phyloP scores from a whole-genome alignment of 2,113 vertebrate genomes.

The Pseudopipra pipra region DNA sequence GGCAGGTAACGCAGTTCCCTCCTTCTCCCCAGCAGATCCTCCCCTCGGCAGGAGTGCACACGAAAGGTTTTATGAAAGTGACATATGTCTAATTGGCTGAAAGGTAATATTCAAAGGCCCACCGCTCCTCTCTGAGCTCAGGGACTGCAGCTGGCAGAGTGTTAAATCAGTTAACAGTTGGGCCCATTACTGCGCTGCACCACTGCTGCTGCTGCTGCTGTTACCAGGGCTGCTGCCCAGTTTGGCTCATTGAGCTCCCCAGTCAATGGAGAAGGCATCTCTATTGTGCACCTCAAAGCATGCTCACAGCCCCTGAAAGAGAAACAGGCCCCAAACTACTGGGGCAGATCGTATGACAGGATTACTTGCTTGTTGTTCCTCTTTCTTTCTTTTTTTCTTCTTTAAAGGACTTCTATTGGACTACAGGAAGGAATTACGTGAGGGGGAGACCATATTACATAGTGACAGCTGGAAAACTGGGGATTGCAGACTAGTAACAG shows the following conservation, averaged over 20 bases:
- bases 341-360: conserved; percentile 69
- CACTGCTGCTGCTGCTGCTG: conserved; percentile 66
- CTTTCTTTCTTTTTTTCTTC: conserved; percentile 43
- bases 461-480: conserved; percentile 71
- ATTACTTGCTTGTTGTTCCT: conserved; percentile 67
- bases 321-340: conserved; percentile 68
- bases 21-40: not conserved
- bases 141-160: conserved; percentile 73
- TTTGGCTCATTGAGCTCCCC: conserved; percentile 69
- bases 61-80: conserved; percentile 46
- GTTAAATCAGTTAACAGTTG: conserved; percentile 74
- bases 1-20: not conserved
- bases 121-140: conserved; percentile 36
- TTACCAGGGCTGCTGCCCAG: conserved; percentile 33
- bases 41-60: not conserved
- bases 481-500: conserved; percentile 57
- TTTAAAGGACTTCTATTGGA: conserved; percentile 52
- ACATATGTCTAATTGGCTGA: conserved; percentile 74
- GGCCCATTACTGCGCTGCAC: conserved; percentile 62
- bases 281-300: conserved; percentile 73
- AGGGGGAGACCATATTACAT: conserved; percentile 63
- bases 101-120: conserved; percentile 70
- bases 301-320: conserved; percentile 66
- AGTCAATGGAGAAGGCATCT: conserved; percentile 66
- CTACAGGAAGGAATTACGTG: conserved; percentile 60